Evolutionary conservation across 2,113 vertebrate species (phyloP).

Genomic region (Rafetus swinhoei): DNA sequence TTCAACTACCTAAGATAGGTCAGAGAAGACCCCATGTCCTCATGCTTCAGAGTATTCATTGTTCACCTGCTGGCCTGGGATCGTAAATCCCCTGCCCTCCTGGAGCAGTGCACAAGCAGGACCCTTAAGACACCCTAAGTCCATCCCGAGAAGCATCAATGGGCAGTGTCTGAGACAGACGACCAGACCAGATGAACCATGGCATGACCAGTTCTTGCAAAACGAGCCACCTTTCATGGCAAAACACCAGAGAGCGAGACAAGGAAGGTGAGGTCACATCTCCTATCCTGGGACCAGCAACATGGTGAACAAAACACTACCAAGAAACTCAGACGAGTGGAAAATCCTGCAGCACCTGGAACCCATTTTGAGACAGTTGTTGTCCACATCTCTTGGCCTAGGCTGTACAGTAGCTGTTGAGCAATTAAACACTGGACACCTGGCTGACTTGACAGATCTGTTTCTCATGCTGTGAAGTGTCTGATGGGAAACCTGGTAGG

Average conservation of each 20-base stretch:
- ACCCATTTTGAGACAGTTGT: no score
- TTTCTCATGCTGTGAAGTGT: neutral
- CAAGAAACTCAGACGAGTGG: neutral
- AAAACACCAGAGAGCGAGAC: neutral
- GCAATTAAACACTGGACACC: neutral
- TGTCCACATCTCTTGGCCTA: no score
- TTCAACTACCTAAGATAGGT: neutral
- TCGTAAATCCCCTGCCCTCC: neutral
- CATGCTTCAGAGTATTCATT: neutral
- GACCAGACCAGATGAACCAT: neutral
- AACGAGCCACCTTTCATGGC: neutral
- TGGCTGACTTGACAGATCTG: neutral
- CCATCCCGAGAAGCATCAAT: neutral
- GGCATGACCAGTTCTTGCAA: neutral
- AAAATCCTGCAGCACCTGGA: no score
- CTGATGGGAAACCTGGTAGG: neutral
- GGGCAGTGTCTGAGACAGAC: neutral
- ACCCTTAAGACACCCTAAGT: neutral
- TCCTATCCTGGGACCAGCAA: neutral
- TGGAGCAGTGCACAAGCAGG: neutral
- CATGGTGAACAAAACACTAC: neutral
- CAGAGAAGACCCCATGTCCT: neutral
- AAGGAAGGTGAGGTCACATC: neutral
- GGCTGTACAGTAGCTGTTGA: no score
- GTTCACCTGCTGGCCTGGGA: neutral